These are phyloP conservation scores for Ammodytes dubius DNA, from an alignment of 2,113 vertebrate species.

Conservation along the genomic window DNA sequence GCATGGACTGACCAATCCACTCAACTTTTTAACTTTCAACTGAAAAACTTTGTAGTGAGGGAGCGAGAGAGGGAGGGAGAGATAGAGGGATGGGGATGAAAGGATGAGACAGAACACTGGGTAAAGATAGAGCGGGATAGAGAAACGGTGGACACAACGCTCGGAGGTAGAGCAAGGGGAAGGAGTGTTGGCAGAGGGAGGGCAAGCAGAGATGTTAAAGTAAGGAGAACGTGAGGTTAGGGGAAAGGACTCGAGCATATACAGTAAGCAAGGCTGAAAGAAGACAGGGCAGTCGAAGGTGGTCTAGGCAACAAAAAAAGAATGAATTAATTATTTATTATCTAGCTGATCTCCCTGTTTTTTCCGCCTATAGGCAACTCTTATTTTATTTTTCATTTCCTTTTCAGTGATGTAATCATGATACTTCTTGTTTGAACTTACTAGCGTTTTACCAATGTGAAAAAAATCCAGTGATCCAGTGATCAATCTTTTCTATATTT, in stretches of 20 bases:
- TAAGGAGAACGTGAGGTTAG: constrained; percentile 37
- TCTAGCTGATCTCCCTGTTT: background rate
- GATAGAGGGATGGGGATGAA: constrained; percentile 43
- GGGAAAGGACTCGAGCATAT: constrained; percentile 37
- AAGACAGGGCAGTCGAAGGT: constrained; percentile 19
- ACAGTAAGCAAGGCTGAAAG: constrained; percentile 40
- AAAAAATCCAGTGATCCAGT: background rate
- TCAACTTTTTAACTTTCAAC: constrained; percentile 54
- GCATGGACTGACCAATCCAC: constrained; percentile 54
- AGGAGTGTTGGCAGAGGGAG: constrained; percentile 19
- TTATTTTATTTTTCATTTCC: background rate
- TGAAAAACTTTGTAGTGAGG: constrained; percentile 57
- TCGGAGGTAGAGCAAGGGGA: constrained; percentile 49
- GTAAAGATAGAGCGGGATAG: constrained; percentile 40
- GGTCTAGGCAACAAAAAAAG: background rate
- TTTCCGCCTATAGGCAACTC: background rate
- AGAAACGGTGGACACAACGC: constrained; percentile 45
- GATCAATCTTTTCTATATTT: no score
- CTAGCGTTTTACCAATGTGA: background rate
- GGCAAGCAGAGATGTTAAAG: constrained; percentile 29
- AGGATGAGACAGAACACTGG: constrained; percentile 66
- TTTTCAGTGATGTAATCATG: background rate
- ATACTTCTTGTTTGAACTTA: background rate
- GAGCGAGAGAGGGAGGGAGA: constrained; percentile 42
- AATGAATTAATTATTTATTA: constrained; percentile 36